Evolutionary conservation across 2,797 vertebrate species (phyloP).

Genomic region (Enteromius fasciolatus): DNA sequence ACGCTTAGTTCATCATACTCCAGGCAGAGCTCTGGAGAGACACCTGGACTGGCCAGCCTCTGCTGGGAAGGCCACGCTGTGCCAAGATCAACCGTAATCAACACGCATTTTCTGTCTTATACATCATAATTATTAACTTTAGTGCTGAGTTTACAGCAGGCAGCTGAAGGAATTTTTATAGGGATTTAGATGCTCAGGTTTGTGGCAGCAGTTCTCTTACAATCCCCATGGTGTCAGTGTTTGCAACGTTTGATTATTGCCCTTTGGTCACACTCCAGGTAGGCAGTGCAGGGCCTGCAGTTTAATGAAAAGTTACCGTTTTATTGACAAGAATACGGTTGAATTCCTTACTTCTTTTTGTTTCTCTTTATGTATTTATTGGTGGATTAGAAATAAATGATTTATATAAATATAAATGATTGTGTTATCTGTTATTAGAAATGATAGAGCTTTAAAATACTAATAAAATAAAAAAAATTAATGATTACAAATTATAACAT

Average conservation of each 20-base stretch:
- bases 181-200: conserved; percentile 17
- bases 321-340: conserved; percentile 16
- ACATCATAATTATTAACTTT: conserved; percentile 68
- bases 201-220: conserved; percentile 67
- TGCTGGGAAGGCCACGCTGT: conserved; percentile 69
- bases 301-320: conserved; percentile 30
- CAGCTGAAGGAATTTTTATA: neutral
- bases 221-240: conserved; percentile 80
- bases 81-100: conserved; percentile 76
- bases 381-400: neutral
- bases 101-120: conserved; percentile 78
- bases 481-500: neutral
- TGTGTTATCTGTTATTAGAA: neutral
- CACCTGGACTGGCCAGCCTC: conserved; percentile 69
- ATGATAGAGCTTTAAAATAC: neutral
- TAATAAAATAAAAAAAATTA: neutral
- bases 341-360: neutral
- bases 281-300: conserved; percentile 4
- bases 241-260: conserved; percentile 62
- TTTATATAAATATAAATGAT: neutral
- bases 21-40: conserved; percentile 63
- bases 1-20: conserved; percentile 44
- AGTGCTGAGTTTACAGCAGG: conserved; percentile 7
- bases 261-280: conserved; percentile 33
- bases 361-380: neutral